Evolutionary conservation across 2,888 invertebrate genomes (phyloP), one percentile per base, ranked within the genome.

Genomic region (Limnephilus auricula): DNA sequence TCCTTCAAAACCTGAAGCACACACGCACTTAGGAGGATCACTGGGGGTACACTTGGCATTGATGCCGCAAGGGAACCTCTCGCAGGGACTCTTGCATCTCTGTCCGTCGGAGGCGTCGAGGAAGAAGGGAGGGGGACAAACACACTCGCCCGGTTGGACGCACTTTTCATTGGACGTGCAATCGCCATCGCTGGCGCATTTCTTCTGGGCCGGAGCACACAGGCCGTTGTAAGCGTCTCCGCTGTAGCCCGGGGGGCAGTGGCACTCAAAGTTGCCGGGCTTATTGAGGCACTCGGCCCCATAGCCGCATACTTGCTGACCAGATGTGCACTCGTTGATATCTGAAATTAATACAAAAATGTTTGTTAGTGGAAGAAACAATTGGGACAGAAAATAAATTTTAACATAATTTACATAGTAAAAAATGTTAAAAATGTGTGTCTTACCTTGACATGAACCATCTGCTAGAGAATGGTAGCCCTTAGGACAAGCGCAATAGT

Each of bases 401-500:
- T 31, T 65, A 4, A 30, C 10, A 10, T 65, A 65, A 65, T n/a
- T 87, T 79, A 4, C 30, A n/a, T 13, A 65, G 30, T 31, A 37
- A 79, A 30, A 34, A 78, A 37, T 4, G 9, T 79, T 25, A 40
- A 30, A 34, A 79, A 93, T 37, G 5, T 37, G 37, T 25, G 25
- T 30, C 92, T 91, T 92, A 95, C 95, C 95, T 94, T 97, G 96
- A 94, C 99, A 99, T n/a, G 97, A 96, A 30, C 98, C 98, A 94
- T 98, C 98, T 2, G 96, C 94, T 91, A 97, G 97, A 34, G 98
- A 97, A 91, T 97, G 97, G 94, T 97, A 98, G 30, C 99, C 99
- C 94, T 98, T 97, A 10, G 99, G 99, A 94, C 99, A 99, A 89
- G 99, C 99, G 94, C 99, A 99, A 94, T 99, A 99, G 94, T 98